Evolutionary conservation across 2,888 invertebrate genomes (phyloP), one percentile per base, ranked within the genome.

Genomic region (Rhogogaster chlorosoma): DNA sequence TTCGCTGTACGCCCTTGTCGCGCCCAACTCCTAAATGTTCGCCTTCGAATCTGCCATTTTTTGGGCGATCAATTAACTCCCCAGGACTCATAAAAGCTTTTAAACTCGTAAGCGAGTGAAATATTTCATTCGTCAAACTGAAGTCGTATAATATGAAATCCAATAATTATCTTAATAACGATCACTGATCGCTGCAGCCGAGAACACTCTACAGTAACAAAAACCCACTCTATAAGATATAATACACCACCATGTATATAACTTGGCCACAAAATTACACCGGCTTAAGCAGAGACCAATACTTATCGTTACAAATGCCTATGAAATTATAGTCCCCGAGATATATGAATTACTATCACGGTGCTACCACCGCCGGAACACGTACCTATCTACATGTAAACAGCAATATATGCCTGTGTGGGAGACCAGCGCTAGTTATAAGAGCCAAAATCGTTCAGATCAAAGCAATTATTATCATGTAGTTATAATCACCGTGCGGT

Each of bases 281-380:
- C 77, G 77, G 32, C 77, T 77, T 77, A 77, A 77, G 77, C 45
- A 67, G 67, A 73, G 77, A 77, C 49, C 77, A 77, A 77, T 77
- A 77, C 77, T 77, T 77, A 77, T 77, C 32, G 77, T 77, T 77
- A 77, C 32, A 77, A 53, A 77, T 77, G 77, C 77, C 77, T 77
- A 77, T 53, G 26, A 77, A 77, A 77, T 77, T 77, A 73, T 73
- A 67, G 29, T 22, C 2, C 38, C 61, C 26, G 9, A 61, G 61
- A 61, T 61, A 26, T 45, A 75, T 75, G 75, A 75, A 77, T 49
- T 77, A 77, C 49, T 67, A 77, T 77, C 77, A 53, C 77, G 67
- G 75, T 38, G 75, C 75, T 75, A 38, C 38, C 75, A 75, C 22
- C 75, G 45, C 45, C 75, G 38, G n/a, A 61, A 70, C 70, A 75